These are phyloP conservation scores for Apteryx mantelli DNA, from an alignment of 2,113 vertebrate genomes.

Conservation along the genomic window DNA sequence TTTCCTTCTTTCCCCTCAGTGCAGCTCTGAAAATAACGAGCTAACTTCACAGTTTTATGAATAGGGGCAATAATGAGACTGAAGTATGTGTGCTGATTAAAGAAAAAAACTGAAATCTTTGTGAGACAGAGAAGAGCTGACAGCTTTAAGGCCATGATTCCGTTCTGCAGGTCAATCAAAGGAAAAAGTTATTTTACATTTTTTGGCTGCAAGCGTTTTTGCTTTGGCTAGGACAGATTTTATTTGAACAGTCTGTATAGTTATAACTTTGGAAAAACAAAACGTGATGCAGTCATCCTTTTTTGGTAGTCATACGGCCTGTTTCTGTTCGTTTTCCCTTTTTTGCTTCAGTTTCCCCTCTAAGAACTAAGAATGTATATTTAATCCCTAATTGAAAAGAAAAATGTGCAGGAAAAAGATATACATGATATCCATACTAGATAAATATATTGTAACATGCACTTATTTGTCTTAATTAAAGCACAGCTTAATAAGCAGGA, in stretches of 20 bases:
- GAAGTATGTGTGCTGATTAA: conserved; percentile 11
- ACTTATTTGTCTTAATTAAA: conserved; percentile 29
- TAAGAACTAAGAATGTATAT: neutral
- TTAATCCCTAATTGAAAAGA: neutral
- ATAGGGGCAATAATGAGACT: neutral
- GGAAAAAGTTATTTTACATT: neutral
- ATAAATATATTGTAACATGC: neutral
- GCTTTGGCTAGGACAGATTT: neutral
- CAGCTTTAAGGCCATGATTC: neutral
- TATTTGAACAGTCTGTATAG: neutral
- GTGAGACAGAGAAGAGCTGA: neutral
- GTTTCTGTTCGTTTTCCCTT: neutral
- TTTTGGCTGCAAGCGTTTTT: conserved; percentile 9
- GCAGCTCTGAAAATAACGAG: conserved; percentile 25
- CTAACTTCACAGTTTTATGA: neutral
- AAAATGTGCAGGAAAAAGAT: neutral
- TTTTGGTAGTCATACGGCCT: neutral
- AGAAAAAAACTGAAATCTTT: neutral
- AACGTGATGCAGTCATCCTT: neutral
- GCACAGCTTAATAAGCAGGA: neutral
- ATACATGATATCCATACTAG: neutral
- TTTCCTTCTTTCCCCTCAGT: neutral
- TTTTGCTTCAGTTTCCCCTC: neutral
- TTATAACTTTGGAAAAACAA: neutral
- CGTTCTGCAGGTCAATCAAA: neutral